Conservation (phyloP, 2,797 vertebrate species). For the Anguilla marmorata region DNA sequence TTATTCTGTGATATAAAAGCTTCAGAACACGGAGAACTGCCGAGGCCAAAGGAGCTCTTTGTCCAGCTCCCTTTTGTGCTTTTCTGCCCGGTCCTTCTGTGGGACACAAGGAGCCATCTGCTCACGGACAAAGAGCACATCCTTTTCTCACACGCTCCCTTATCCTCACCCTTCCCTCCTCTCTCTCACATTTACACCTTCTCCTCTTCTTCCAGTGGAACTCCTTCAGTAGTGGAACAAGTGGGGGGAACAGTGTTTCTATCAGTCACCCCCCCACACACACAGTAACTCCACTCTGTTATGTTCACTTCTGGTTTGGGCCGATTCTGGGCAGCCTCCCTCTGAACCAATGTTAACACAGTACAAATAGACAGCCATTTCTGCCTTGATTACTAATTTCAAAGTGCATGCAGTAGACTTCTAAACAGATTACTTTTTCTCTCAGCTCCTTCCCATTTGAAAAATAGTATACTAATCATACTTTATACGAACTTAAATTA, state of each 20-base stretch:
- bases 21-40: conserved; percentile 60
- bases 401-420: neutral
- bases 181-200: conserved; percentile 24
- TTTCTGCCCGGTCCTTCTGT: conserved; percentile 68
- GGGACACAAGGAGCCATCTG: conserved; percentile 79
- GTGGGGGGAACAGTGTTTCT: neutral
- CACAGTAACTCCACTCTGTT: neutral
- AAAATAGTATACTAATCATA: too few relatives aligned
- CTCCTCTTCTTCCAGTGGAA: conserved; percentile 22
- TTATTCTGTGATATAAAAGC: conserved; percentile 62
- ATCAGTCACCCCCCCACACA: neutral
- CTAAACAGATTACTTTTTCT: neutral
- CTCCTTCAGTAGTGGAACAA: neutral
- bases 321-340: neutral
- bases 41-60: neutral
- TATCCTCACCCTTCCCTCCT: conserved; percentile 23
- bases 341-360: neutral
- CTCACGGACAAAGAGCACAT: conserved; percentile 67
- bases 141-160: conserved; percentile 41
- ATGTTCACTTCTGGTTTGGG: neutral
- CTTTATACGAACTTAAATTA: too few relatives aligned
- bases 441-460: neutral
- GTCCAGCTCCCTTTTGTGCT: conserved; percentile 61
- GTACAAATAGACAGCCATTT: neutral
- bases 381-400: neutral